Conservation (phyloP, 2,113 vertebrate species). For the Upupa epops region DNA sequence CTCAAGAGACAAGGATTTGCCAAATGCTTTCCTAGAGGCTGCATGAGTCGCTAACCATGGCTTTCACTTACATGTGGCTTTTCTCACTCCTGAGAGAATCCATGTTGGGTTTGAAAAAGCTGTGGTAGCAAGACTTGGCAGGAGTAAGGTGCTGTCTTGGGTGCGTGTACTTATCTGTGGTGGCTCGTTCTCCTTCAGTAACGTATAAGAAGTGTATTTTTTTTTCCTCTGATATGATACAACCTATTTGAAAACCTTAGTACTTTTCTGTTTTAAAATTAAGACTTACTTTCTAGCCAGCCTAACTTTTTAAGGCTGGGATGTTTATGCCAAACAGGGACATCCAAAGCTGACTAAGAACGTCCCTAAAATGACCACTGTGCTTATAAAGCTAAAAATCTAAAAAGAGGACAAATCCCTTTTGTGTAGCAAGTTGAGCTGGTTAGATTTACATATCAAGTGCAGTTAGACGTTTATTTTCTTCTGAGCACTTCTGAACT, state of each 20-base stretch:
- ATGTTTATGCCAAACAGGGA: background rate
- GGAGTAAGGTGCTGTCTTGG: background rate
- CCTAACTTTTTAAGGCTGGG: background rate
- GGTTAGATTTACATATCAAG: slow-evolving; percentile 12
- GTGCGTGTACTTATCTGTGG: background rate
- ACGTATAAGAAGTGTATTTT: background rate
- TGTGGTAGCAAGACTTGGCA: background rate
- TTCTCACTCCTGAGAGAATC: background rate
- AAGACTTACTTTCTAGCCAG: background rate
- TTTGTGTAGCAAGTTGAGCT: background rate
- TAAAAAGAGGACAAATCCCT: background rate
- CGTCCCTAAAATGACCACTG: background rate
- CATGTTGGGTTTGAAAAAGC: background rate
- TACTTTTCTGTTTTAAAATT: background rate
- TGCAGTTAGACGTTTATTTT: background rate
- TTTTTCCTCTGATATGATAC: background rate
- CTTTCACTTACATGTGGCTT: background rate
- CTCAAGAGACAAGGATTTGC: background rate
- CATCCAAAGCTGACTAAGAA: background rate
- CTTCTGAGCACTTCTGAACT: background rate
- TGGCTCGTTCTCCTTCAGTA: background rate
- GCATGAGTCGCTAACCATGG: background rate
- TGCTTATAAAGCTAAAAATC: background rate
- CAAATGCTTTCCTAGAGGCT: background rate
- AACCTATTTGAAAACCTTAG: background rate